Percentiles rank a stretch among this genome's conserved stretches.
Conservation (phyloP, 2,888 invertebrate genomes). For the Perizoma affinitatum region DNA sequence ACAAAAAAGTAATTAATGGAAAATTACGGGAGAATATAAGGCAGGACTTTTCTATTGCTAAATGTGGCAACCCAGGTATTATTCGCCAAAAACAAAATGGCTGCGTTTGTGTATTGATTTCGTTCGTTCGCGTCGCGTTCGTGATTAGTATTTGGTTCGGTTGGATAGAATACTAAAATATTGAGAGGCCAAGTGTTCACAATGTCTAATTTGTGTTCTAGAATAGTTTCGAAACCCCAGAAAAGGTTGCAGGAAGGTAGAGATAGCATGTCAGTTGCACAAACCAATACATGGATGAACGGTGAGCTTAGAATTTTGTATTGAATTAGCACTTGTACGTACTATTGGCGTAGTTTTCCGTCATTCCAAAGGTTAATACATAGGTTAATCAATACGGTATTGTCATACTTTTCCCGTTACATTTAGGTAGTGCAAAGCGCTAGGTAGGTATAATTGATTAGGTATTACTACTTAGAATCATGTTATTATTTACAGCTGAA, state of each 20-base stretch:
- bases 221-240: slow-evolving; percentile 89
- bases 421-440: slow-evolving; percentile 2
- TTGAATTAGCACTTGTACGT: slow-evolving; percentile 49
- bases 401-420: slow-evolving; percentile 37
- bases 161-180: slow-evolving; percentile 48
- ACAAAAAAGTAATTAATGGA: no score
- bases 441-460: neutral
- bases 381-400: slow-evolving; percentile 40
- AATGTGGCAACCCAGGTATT: slow-evolving; percentile 11
- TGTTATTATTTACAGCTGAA: slow-evolving; percentile 83
- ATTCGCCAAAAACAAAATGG: slow-evolving; percentile 57
- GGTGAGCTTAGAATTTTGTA: slow-evolving; percentile 85
- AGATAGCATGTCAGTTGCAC: slow-evolving; percentile 89
- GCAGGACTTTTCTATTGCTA: neutral
- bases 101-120: slow-evolving; percentile 43
- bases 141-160: slow-evolving; percentile 45
- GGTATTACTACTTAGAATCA: neutral
- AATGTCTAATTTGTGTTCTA: slow-evolving; percentile 91
- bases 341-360: slow-evolving; percentile 15
- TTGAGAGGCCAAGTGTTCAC: slow-evolving; percentile 43
- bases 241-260: slow-evolving; percentile 90
- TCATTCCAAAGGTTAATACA: slow-evolving; percentile 43
- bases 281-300: slow-evolving; percentile 94
- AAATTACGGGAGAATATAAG: no score
- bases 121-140: slow-evolving; percentile 20